A percentile compares a stretch with the other conserved stretches of the same genome.
These are phyloP conservation scores for Ancistrus triradiatus DNA, from an alignment of 2,113 vertebrate genomes.

Conservation along the genomic window DNA sequence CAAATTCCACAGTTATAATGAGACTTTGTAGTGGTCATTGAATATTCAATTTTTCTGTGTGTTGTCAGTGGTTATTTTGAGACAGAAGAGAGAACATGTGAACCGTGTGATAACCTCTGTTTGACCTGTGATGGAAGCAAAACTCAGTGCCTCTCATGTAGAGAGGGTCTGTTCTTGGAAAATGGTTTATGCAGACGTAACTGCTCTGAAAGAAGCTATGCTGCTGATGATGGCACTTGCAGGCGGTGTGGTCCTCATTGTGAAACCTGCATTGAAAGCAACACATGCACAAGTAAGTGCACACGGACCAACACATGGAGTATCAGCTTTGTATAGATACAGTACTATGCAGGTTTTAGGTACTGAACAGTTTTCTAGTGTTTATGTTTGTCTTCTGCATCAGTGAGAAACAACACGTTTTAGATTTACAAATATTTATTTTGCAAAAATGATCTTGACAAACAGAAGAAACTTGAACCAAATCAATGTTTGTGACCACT, in stretches of 20 bases:
- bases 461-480: too few species aligned
- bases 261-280: conserved; percentile 61
- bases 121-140: conserved; percentile 66
- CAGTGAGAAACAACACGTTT: too few species aligned
- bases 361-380: too few species aligned
- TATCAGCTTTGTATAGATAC: too few species aligned
- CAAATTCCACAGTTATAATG: not conserved
- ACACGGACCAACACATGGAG: not conserved
- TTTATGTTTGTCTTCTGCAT: too few species aligned
- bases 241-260: conserved; percentile 67
- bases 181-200: conserved; percentile 58
- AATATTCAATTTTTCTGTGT: not conserved
- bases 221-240: conserved; percentile 64
- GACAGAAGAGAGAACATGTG: conserved; percentile 56
- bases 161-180: conserved; percentile 63
- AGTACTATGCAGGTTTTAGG: too few species aligned
- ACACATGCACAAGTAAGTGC: conserved; percentile 66
- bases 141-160: conserved; percentile 69
- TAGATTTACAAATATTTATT: too few species aligned
- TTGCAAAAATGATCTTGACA: too few species aligned
- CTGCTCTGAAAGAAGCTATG: conserved; percentile 63
- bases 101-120: conserved; percentile 65
- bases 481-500: too few species aligned
- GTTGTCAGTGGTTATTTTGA: conserved; percentile 68
- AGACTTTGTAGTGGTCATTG: not conserved